Evolutionary conservation across 2,797 vertebrate genomes (phyloP).

Genomic region (Petrocephalus sullivani): DNA sequence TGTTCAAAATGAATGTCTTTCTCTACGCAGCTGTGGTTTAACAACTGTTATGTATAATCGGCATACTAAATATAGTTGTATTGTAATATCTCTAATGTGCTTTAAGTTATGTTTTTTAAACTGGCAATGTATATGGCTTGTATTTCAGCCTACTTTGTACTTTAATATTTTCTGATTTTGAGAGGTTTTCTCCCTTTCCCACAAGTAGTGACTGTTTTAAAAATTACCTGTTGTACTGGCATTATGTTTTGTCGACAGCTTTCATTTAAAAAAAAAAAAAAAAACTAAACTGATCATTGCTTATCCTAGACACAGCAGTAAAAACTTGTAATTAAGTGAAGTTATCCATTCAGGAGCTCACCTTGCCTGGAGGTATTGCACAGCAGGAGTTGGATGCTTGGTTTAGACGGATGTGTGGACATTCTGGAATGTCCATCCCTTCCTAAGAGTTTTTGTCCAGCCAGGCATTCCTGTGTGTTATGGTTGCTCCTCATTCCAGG

Average conservation of each 20-base stretch:
- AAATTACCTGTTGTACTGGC: background rate
- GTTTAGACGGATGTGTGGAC: slow-evolving; percentile 43
- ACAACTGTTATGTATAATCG: slow-evolving; percentile 47
- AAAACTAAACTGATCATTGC: background rate
- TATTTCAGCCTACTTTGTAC: background rate
- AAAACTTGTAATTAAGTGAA: background rate
- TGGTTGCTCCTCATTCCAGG: slow-evolving; percentile 21
- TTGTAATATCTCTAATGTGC: background rate
- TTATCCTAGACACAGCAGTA: background rate
- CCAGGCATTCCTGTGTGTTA: slow-evolving; percentile 21
- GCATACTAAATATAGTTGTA: background rate
- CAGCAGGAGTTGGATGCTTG: slow-evolving; percentile 21
- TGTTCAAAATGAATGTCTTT: slow-evolving; percentile 46
- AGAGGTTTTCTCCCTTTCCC: background rate
- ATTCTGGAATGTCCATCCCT: slow-evolving; percentile 40
- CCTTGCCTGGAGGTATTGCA: slow-evolving; percentile 9
- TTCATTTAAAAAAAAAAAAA: background rate
- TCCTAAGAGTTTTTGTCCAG: slow-evolving; percentile 18
- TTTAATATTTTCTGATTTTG: background rate
- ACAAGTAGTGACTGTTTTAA: background rate
- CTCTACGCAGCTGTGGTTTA: slow-evolving; percentile 52
- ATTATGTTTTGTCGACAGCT: background rate
- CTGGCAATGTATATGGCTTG: background rate
- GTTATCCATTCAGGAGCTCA: background rate
- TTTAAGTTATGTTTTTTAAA: background rate